Evolutionary conservation across 2,113 vertebrate species (phyloP), one percentile per base, ranked within the genome.

Genomic region (Morone saxatilis): DNA sequence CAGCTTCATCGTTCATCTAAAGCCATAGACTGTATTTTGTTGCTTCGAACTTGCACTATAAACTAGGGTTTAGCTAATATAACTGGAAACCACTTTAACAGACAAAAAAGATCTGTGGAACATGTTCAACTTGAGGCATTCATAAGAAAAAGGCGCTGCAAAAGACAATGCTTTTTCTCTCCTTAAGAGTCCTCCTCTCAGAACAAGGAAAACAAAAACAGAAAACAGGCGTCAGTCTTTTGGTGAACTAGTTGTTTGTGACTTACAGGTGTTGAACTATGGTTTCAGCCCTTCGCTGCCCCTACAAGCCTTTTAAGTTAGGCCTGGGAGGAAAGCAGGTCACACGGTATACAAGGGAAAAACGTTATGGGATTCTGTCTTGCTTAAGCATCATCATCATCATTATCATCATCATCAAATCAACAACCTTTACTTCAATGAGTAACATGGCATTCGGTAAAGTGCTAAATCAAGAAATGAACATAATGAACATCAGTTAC

Each of bases 241-340:
- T 91, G 93, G 95, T 96, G 96, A 98, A 97, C 94, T 97, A 96
- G 96, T 96, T 93, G 94, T 94, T 96, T 96, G 97, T 96, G 97
- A 99, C 98, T 99, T 99, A 99, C 98, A 99, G 98, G 96, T 99
- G 97, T 95, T 97, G 98, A 97, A 97, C 97, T 99, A 99, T 94
- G 97, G 98, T 97, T 96, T 98, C 97, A 96, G 95, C 96, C 96
- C 96, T 98, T 98, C 98, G 97, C 97, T 97, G 97, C 97, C 94
- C 97, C 97, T 98, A 98, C 97, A 98, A 97, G 97, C 97, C 98
- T 99, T 98, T 95, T 93, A 96, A 98, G 97, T 98, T 99, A 99
- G 97, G 97, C 97, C 98, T 99, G 98, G 98, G 98, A 98, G 98
- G 98, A 98, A 98, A 99, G 98, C 97, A 99, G 97, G 98, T 99